Evolutionary conservation across 2,888 invertebrate genomes (phyloP).

Genomic region (Polyploca ridens): DNA sequence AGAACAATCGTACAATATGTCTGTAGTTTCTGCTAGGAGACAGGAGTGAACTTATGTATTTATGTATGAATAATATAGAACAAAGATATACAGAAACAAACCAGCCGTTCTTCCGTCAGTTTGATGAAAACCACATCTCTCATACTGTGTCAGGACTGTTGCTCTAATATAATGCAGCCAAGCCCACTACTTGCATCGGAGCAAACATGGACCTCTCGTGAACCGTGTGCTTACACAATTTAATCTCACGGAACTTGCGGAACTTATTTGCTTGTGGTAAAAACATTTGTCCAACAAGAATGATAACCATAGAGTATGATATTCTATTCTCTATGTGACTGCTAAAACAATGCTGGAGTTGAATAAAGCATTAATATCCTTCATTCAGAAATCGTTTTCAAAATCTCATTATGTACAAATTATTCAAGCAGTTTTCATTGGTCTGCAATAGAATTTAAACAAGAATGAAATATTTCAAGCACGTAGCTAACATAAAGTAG

Average conservation of each 20-base stretch:
- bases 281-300: not conserved
- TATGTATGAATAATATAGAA: too few species aligned
- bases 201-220: not conserved
- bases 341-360: too few species aligned
- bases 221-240: conserved; percentile 2
- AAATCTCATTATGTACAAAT: not conserved
- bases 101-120: not conserved
- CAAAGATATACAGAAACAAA: too few species aligned
- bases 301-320: too few species aligned
- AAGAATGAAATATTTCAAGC: not conserved
- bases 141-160: not conserved
- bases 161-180: conserved; percentile 3
- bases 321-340: too few species aligned
- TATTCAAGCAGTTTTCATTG: not conserved
- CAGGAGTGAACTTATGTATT: too few species aligned
- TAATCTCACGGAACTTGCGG: not conserved
- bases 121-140: conserved; percentile 7
- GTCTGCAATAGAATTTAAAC: not conserved
- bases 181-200: not conserved
- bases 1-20: too few species aligned
- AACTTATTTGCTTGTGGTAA: not conserved
- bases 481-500: not conserved
- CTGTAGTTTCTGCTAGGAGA: too few species aligned
- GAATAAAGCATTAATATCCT: too few species aligned
- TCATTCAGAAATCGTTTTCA: not conserved